These are phyloP conservation scores for Nymphalis polychloros DNA, from an alignment of 2,888 invertebrate genomes.

Conservation along the genomic window DNA sequence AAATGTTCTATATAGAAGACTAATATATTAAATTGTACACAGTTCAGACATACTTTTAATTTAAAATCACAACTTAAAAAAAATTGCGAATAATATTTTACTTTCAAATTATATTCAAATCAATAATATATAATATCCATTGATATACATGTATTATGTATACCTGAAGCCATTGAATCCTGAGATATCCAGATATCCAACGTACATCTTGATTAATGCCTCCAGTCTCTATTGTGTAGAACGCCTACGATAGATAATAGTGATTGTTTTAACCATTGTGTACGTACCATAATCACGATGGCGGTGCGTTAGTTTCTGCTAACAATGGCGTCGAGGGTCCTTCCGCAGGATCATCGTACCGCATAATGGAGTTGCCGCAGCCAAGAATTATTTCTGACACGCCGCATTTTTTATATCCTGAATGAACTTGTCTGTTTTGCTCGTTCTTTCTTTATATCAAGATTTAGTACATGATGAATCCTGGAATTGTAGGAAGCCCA, in stretches of 20 bases:
- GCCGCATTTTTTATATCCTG: conserved; percentile 16
- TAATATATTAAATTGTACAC: no score
- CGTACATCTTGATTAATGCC: conserved; percentile 15
- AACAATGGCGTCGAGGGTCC: conserved; percentile 29
- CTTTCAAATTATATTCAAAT: no score
- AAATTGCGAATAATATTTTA: no score
- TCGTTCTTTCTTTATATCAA: background rate
- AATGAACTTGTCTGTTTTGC: background rate
- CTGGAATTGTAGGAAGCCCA: background rate
- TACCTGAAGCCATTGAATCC: background rate
- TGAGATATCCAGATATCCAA: conserved; percentile 5
- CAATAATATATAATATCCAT: no score
- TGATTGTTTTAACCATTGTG: conserved; percentile 28
- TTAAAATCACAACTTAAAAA: no score
- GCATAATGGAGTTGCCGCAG: conserved; percentile 24
- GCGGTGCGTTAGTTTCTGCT: conserved; percentile 18
- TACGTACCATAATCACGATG: conserved; percentile 20
- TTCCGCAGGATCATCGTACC: conserved; percentile 24
- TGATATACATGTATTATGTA: no score
- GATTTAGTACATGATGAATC: background rate
- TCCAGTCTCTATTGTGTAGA: conserved; percentile 14
- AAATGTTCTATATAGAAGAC: no score
- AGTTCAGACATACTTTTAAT: no score
- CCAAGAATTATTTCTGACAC: conserved; percentile 20
- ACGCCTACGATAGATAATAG: conserved; percentile 20